Base-by-base conservation (phyloP, 2,113 vertebrate species). In the Tachycineta bicolor region DNA sequence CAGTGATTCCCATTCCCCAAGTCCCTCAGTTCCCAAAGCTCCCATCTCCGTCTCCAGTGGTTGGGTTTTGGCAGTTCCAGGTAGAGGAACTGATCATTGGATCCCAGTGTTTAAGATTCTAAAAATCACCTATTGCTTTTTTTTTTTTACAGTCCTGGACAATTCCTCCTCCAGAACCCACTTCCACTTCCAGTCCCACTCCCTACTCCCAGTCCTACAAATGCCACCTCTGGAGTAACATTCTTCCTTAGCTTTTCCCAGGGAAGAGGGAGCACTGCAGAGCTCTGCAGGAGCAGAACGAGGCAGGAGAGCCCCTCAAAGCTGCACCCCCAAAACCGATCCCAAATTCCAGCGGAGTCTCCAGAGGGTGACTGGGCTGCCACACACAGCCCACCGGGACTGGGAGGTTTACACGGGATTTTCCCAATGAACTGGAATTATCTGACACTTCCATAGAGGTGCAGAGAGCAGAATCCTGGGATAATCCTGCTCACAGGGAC, bases 71-170 rank as follows among this genome's bases (percentile, higher is more conserved):
- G 56, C 69, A 39, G 20, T 11, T 39, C 11, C 46, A 31, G 20
- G 65, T 2, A 33, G n/a, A 26, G 28, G 46, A 78, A 55, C 0
- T 7, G 47, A 46, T 10, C 14, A 1, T 8, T 0, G 3, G 44
- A 43, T 22, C 21, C 11, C 52, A 77, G 14, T 1, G 3, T 14
- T 49, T 16, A n/a, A 37, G 21, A 65, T 19, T 21, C 31, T 39
- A 43, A 9, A n/a, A 58, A 46, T 33, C 58, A 26, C 22, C 16
- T 11, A 37, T 2, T 34, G 60, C 4, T 33, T n/a, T 56, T 83
- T 73, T 21, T 20, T n/a, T n/a, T n/a, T n/a, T n/a, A 24, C 13
- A 11, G 34, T 18, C 21, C 21, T 20, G 24, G 69, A 2, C 15
- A 16, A 24, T 4, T 46, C 24, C 31, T 39, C 7, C 47, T 37